Evolutionary conservation across 2,888 invertebrate genomes (phyloP).

Genomic region (Choristoneura rosaceana): DNA sequence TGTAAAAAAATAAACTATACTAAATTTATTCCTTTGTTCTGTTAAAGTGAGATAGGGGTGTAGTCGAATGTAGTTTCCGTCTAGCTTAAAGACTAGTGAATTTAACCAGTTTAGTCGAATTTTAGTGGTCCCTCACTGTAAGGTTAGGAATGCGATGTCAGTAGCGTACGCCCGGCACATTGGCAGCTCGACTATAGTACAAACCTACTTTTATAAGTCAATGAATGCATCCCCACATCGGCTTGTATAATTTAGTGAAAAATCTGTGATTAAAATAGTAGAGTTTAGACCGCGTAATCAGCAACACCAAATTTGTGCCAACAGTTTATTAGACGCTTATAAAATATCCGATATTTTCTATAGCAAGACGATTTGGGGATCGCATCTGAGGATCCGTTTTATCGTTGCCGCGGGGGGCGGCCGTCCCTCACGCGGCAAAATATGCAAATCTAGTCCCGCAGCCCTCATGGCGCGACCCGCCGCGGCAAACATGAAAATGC

Average conservation of each 20-base stretch:
- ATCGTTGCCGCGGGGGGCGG: conserved; percentile 15
- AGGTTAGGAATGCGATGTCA: conserved; percentile 62
- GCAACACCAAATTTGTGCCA: conserved; percentile 74
- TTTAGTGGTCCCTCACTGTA: conserved; percentile 72
- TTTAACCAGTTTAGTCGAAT: conserved; percentile 74
- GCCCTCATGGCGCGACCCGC: conserved; percentile 7
- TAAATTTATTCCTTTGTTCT: conserved; percentile 54
- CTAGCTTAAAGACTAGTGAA: conserved; percentile 77
- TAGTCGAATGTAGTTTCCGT: conserved; percentile 69
- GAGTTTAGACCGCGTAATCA: conserved; percentile 55
- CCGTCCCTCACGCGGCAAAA: conserved; percentile 25
- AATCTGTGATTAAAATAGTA: conserved; percentile 63
- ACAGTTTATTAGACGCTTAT: conserved; percentile 55
- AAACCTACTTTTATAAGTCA: conserved; percentile 30
- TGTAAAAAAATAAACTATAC: conserved; percentile 54
- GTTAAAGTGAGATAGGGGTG: conserved; percentile 55
- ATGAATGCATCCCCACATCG: conserved; percentile 44
- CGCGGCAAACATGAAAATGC: conserved; percentile 37
- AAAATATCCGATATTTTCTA: conserved; percentile 44
- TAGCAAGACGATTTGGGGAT: conserved; percentile 48
- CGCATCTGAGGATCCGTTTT: conserved; percentile 25
- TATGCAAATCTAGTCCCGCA: conserved; percentile 35
- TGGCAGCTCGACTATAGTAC: conserved; percentile 62
- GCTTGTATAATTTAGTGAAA: conserved; percentile 51
- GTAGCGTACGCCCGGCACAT: conserved; percentile 63